Conservation (phyloP, 2,888 invertebrate species). For the Choreutis nemorana region DNA sequence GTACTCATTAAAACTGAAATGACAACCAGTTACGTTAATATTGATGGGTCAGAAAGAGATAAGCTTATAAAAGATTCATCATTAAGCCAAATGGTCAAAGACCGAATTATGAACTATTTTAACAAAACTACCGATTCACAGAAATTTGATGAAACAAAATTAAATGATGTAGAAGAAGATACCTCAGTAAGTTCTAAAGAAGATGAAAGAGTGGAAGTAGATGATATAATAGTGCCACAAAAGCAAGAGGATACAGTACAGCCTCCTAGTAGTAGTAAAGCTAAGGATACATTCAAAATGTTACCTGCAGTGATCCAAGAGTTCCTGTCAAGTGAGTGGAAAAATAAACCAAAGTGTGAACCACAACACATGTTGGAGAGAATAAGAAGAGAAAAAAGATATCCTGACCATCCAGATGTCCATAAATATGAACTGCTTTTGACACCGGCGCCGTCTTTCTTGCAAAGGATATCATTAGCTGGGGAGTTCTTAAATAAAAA, state of each 20-base stretch:
- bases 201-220: slow-evolving; percentile 31
- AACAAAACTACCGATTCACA: slow-evolving; percentile 19
- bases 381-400: slow-evolving; percentile 69
- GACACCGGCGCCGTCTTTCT: slow-evolving; percentile 83
- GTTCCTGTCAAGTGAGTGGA: slow-evolving; percentile 58
- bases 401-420: slow-evolving; percentile 67
- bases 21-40: slow-evolving; percentile 48
- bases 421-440: slow-evolving; percentile 73
- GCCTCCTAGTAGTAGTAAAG: slow-evolving; percentile 36
- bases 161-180: slow-evolving; percentile 8
- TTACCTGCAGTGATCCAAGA: slow-evolving; percentile 67
- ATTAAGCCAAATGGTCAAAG: slow-evolving; percentile 38
- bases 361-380: slow-evolving; percentile 76
- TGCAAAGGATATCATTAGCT: slow-evolving; percentile 78
- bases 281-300: slow-evolving; percentile 44
- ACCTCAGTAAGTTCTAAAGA: slow-evolving; percentile 8
- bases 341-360: slow-evolving; percentile 69
- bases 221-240: slow-evolving; percentile 43
- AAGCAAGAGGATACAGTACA: slow-evolving; percentile 25
- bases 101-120: slow-evolving; percentile 33
- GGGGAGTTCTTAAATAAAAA: slow-evolving; percentile 75
- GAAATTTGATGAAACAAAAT: slow-evolving; percentile 8
- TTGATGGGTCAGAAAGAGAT: slow-evolving; percentile 52
- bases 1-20: slow-evolving; percentile 54
- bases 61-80: slow-evolving; percentile 29